Evolutionary conservation across 2,113 vertebrate genomes (phyloP).

Genomic region (Mastomys natalensis): DNA sequence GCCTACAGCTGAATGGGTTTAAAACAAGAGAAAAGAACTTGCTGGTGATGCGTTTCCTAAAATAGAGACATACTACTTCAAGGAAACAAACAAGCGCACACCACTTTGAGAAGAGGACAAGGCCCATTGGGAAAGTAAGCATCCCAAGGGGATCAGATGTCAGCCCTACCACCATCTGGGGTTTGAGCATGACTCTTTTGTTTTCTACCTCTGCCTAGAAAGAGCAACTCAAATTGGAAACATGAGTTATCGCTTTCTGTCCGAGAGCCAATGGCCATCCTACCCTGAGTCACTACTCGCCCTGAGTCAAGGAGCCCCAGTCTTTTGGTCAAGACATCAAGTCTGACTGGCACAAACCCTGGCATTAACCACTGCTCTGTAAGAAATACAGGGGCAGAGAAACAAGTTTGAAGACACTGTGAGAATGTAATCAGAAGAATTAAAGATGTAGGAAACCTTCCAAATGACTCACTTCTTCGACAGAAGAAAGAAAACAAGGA

Average conservation of each 20-base stretch:
- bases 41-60: background rate
- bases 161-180: background rate
- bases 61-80: background rate
- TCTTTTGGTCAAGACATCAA: background rate
- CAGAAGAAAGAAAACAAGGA: background rate
- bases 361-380: background rate
- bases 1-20: background rate
- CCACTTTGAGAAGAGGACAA: background rate
- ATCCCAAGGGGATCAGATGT: background rate
- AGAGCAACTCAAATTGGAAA: background rate
- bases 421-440: background rate
- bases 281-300: background rate
- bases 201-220: background rate
- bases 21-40: background rate
- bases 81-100: background rate
- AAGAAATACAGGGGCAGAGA: background rate
- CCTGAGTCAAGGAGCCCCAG: background rate
- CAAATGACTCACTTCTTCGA: slow-evolving; percentile 33
- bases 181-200: background rate
- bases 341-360: background rate
- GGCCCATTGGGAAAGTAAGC: background rate
- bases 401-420: background rate
- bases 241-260: background rate
- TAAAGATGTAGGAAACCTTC: background rate
- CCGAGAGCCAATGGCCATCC: background rate